These are phyloP conservation scores for Callipepla squamata DNA, from an alignment of 2,113 vertebrate species.

Conservation along the genomic window DNA sequence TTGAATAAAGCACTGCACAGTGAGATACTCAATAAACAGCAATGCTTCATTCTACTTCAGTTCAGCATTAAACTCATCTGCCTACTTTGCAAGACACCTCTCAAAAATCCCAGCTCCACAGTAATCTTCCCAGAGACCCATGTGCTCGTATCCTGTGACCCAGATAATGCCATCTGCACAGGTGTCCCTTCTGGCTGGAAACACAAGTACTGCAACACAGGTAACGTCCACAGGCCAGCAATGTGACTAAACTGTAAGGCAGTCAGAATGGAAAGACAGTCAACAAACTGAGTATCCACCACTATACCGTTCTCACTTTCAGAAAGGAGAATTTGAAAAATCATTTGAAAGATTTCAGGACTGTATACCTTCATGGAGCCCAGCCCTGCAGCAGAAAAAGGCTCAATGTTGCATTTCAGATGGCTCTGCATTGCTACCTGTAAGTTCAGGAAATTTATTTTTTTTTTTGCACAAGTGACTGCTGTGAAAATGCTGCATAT, in stretches of 20 bases:
- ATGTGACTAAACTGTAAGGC: neutral
- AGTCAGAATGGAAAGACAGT: neutral
- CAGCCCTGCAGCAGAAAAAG: neutral
- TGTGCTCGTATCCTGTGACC: neutral
- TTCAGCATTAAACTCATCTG: neutral
- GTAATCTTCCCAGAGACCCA: neutral
- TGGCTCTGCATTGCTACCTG: neutral
- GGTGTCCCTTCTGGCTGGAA: neutral
- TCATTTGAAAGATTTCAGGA: neutral
- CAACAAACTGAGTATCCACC: neutral
- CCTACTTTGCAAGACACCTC: neutral
- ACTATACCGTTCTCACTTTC: neutral
- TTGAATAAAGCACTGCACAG: accelerated
- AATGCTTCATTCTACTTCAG: neutral
- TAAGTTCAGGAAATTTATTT: constrained; percentile 8
- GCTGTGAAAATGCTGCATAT: constrained; percentile 48
- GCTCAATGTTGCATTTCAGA: neutral
- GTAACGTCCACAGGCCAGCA: neutral
- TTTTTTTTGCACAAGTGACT: constrained; percentile 34
- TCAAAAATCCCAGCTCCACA: neutral
- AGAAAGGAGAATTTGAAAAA: neutral
- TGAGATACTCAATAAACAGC: neutral
- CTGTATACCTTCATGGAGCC: neutral
- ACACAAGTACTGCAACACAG: neutral
- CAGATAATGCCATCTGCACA: neutral